Evolutionary conservation across 2,797 vertebrate species (phyloP).

Genomic region (Esox lucius): DNA sequence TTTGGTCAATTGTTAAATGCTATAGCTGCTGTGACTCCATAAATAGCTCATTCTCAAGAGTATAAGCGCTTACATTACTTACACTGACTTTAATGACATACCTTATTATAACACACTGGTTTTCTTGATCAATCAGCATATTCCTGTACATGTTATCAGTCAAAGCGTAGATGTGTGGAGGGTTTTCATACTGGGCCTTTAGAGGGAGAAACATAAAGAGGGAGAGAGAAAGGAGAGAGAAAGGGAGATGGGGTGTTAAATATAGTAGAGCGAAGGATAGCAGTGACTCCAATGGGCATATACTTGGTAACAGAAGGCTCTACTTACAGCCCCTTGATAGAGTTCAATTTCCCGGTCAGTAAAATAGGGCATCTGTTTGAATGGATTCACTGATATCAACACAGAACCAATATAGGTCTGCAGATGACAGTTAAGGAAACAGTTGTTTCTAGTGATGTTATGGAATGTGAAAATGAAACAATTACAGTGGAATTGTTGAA

Average conservation of each 20-base stretch:
- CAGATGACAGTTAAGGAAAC: slow-evolving; percentile 70
- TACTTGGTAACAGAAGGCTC: not conserved
- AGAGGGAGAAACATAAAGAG: slow-evolving; percentile 5
- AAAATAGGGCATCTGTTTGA: slow-evolving; percentile 99
- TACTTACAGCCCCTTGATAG: slow-evolving; percentile 95
- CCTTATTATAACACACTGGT: slow-evolving; percentile 98
- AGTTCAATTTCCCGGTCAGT: slow-evolving; percentile 91
- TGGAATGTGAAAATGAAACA: not conserved
- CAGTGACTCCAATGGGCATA: not conserved
- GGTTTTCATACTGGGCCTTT: slow-evolving; percentile 97
- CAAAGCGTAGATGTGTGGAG: slow-evolving; percentile 93
- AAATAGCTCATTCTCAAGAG: too few species aligned
- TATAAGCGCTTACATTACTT: too few species aligned
- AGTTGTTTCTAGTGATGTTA: not conserved
- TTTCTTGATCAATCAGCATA: slow-evolving; percentile 96
- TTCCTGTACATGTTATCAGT: slow-evolving; percentile 97
- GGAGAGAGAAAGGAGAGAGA: not conserved
- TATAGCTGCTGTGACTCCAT: too few species aligned
- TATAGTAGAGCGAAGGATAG: not conserved
- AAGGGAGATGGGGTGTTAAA: not conserved
- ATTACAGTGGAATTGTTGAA: not conserved
- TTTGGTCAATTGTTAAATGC: too few species aligned
- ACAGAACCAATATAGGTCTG: slow-evolving; percentile 96
- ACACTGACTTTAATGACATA: slow-evolving; percentile 47
- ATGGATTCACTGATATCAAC: slow-evolving; percentile 94